Percentiles rank a stretch among this genome's conserved stretches.
These are phyloP conservation scores for Neodon shergylaensis DNA, from an alignment of 2,113 vertebrate species.

Conservation along the genomic window DNA sequence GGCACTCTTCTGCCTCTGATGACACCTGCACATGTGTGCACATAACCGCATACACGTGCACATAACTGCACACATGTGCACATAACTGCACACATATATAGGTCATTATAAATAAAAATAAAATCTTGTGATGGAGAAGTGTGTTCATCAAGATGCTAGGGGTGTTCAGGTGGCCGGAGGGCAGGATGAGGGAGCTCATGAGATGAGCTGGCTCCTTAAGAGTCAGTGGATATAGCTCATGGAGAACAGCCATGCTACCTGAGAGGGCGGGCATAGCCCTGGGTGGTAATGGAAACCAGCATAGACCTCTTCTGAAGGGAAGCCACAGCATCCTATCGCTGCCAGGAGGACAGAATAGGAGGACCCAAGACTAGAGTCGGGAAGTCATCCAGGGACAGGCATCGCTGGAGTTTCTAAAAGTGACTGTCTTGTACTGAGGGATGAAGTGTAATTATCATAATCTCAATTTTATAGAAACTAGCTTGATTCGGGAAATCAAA, in stretches of 20 bases:
- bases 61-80: no score
- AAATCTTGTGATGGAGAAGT: background rate
- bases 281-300: background rate
- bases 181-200: background rate
- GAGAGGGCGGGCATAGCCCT: rapidly evolving
- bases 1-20: background rate
- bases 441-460: background rate
- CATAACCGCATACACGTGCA: background rate
- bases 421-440: background rate
- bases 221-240: background rate
- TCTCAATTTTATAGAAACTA: background rate
- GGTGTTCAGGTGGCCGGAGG: background rate
- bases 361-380: background rate
- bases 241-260: no score
- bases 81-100: background rate
- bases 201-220: rapidly evolving
- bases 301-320: background rate
- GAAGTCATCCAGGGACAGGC: background rate
- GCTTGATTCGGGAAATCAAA: no score
- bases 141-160: background rate
- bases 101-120: background rate
- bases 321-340: rapidly evolving
- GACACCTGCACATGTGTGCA: no score
- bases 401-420: background rate
- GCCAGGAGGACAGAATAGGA: background rate